A percentile compares a stretch with the other conserved stretches of the same genome.
Conservation (phyloP, 2,888 invertebrate genomes). For the Caenorhabditis sp. region DNA sequence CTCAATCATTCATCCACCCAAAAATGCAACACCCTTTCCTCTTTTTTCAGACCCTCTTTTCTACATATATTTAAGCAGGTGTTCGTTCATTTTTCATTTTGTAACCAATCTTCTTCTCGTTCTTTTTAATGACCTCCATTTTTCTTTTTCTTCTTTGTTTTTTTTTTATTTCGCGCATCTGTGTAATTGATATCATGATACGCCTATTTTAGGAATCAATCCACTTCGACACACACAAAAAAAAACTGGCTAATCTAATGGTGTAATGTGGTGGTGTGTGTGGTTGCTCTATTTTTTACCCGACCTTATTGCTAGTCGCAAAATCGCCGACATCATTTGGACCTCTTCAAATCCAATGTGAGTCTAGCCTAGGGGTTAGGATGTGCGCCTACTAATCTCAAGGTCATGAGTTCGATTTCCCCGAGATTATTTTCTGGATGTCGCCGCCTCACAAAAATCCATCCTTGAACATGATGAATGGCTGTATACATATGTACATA, state of each 20-base stretch:
- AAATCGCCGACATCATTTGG: constrained; percentile 51
- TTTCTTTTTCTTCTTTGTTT: background rate
- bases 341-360: constrained; percentile 52
- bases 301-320: constrained; percentile 5
- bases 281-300: background rate
- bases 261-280: background rate
- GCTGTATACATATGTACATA: background rate
- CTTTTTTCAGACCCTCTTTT: background rate
- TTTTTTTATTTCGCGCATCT: background rate
- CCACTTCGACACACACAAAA: background rate
- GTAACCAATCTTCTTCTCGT: background rate
- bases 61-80: background rate
- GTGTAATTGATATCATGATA: background rate
- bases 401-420: no score
- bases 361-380: constrained; percentile 10
- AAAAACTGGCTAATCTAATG: background rate
- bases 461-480: constrained; percentile 1
- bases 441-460: background rate
- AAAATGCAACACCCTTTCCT: background rate
- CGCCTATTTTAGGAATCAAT: background rate
- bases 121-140: background rate
- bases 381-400: no score
- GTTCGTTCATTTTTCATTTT: background rate
- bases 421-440: background rate
- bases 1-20: background rate